A percentile compares a stretch with the other conserved stretches of the same genome.
Evolutionary conservation across 2,113 vertebrate genomes (phyloP).

Genomic region (Megalops atlanticus): DNA sequence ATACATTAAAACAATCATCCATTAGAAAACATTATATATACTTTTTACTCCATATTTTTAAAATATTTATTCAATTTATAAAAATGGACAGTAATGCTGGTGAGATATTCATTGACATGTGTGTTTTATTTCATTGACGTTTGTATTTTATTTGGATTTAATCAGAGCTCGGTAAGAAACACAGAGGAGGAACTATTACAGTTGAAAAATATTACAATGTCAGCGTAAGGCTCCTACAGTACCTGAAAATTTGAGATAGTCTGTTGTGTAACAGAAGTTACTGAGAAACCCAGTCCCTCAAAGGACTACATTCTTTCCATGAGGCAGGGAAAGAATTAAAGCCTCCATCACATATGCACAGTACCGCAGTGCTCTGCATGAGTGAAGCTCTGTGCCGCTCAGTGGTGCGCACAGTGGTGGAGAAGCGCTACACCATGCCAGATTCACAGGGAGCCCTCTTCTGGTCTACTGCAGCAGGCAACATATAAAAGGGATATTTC

Average conservation of each 20-base stretch:
- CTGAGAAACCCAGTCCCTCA: slow-evolving; percentile 11
- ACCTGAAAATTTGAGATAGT: neutral
- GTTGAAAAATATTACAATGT: neutral
- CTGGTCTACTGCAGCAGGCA: neutral
- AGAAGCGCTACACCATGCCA: neutral
- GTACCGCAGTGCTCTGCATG: neutral
- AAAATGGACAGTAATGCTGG: no score
- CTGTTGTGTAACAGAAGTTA: neutral
- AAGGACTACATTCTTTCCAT: neutral
- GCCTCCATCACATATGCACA: neutral
- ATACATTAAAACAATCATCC: no score
- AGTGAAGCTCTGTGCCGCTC: neutral
- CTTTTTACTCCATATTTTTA: no score
- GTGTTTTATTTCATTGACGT: no score
- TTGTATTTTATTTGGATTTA: no score
- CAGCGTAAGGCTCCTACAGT: neutral
- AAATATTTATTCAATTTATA: no score
- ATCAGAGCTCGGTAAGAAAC: no score
- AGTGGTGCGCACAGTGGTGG: neutral
- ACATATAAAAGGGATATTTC: neutral
- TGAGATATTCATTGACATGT: no score
- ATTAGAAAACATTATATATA: no score
- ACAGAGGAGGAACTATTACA: no score
- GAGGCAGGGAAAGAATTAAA: neutral
- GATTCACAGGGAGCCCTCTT: slow-evolving; percentile 18